Base-by-base conservation (phyloP, 2,113 vertebrate species). In the Rhinoderma darwinii region DNA sequence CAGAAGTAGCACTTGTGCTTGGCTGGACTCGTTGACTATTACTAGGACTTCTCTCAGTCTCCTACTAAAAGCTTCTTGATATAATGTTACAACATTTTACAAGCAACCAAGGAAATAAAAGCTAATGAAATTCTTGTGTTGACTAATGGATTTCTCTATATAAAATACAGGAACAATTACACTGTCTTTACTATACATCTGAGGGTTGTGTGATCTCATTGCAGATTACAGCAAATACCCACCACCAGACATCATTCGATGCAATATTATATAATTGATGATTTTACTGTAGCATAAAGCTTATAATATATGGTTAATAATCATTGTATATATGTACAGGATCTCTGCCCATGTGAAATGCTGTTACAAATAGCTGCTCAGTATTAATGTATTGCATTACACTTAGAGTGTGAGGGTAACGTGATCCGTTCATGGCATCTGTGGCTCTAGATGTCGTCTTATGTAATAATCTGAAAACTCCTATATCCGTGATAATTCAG, bases 41-140 rank as follows among this genome's bases (percentile, higher is more conserved):
- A 22, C 30, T 4, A n/a, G 32, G 27, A 54, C 47, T 51, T 22
- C 30, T 77, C 75, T 51, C 44, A 9, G n/a, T 51, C 22, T 27
- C 25, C 44, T 25, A 17, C 9, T 54, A 35, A 78, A 51, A 51
- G 75, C 44, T 54, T 78, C 30, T 78, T 20, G 0, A 51, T 78
- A 54, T 54, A 44, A 43, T 37, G 25, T 75, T 75, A 75, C 72
- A 37, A 72, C 68, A 78, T 51, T 78, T 78, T 35, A 51, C 44
- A 78, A 78, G 75, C 75, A 32, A 2, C 44, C 15, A 35, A 54
- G 14, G 41, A 25, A 72, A 43, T 74, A 14, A 22, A 11, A n/a
- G 22, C n/a, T 50, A 47, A 32, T 51, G 75, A 30, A 47, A 18
- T 35, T 78, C 27, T 30, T 3, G 30, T 20, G 30, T 1, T 51